Evolutionary conservation across 2,113 vertebrate genomes (phyloP).

Genomic region (Antigone vipio): DNA sequence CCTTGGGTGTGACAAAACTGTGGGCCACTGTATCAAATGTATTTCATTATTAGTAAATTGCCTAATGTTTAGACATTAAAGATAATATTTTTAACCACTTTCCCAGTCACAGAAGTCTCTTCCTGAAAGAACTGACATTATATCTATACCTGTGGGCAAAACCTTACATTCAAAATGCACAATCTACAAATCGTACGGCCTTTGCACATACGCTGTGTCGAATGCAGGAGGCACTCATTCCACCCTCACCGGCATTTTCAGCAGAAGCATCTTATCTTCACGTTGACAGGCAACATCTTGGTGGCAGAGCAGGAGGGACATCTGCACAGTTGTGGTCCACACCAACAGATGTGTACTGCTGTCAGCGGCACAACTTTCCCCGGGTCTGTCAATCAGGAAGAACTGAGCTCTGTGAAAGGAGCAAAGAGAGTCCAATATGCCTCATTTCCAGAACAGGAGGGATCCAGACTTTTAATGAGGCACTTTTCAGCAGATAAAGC

Average conservation of each 20-base stretch:
- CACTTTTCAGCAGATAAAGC: neutral
- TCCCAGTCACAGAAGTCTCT: neutral
- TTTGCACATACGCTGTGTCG: rapidly evolving
- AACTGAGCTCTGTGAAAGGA: neutral
- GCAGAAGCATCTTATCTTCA: neutral
- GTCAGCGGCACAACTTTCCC: neutral
- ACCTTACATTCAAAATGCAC: neutral
- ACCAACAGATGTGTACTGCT: neutral
- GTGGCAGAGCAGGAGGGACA: neutral
- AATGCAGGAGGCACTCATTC: neutral
- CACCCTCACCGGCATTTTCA: rapidly evolving
- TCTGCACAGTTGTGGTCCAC: rapidly evolving
- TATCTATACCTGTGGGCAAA: neutral
- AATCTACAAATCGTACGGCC: neutral
- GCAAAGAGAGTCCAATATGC: neutral
- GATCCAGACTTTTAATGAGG: neutral
- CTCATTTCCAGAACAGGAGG: neutral
- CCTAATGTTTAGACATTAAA: neutral
- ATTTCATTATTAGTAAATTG: neutral
- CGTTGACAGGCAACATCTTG: neutral
- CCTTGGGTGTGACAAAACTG: neutral
- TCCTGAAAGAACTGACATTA: neutral
- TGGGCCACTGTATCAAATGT: neutral
- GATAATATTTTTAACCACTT: neutral
- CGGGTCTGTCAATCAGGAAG: neutral